Base-by-base conservation (phyloP, 53 echinoderm and acorn worm species). In the Temnopleurus reevesii region DNA sequence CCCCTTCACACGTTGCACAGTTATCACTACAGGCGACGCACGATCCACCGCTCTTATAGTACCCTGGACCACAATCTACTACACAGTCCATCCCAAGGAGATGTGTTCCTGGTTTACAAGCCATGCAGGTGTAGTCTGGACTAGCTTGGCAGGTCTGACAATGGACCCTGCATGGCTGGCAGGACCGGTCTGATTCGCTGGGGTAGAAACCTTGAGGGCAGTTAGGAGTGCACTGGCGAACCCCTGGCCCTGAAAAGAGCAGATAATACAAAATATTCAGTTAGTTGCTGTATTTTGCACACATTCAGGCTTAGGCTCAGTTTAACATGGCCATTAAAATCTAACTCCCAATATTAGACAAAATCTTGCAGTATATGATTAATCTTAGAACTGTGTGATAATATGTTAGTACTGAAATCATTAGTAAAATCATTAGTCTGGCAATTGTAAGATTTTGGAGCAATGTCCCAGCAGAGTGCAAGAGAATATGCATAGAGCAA, bases 121-220 rank as follows among this genome's bases (percentile, higher is more conserved):
- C 18, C 2, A 58, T 92, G 41, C 95, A 95, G 53, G 31, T 17
- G 81, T 98, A 94, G 31, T 35, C 38, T 1, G 83, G 81, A 15
- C 9, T 25, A 18, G 89, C 85, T 28, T 38, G 35, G 53, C 98
- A 98, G 26, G 77, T 77, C 21, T 77, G 46, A 71, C 98, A 98
- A 88, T 83, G 87, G 21, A 46, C 53, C 24, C 55, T 49, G 45
- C 98, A 98, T 1, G 91, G 92, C 13, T 18, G 35, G 76, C 97
- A 97, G 29, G 90, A 86, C 28, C 58, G 91, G 77, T 91, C 86
- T 1, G 83, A 59, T 1, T 57, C n/a, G 58, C 92, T 82, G n/a
- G 90, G 43, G 76, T 90, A 98, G 89, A 91, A 93, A 57, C 98
- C 98, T 9, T 19, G 41, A 1, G 98, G 92, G 64, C 98, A 98